Evolutionary conservation across 2,113 vertebrate species (phyloP).

Genomic region (Oceanites oceanicus): DNA sequence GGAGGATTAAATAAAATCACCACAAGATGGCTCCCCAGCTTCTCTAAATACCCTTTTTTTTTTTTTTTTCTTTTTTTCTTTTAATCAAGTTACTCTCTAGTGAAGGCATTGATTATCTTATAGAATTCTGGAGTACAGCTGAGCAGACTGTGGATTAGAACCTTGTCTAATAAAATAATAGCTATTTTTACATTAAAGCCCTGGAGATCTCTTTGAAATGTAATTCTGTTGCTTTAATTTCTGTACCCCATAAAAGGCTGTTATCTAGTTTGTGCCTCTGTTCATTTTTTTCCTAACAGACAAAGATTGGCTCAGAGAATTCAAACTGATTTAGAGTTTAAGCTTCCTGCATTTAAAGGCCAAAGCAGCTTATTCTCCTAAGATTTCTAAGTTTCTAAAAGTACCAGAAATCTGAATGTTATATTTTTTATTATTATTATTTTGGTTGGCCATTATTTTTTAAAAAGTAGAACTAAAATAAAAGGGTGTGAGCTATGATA

Average conservation of each 20-base stretch:
- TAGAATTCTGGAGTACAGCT: slow-evolving; percentile 55
- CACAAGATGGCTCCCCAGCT: slow-evolving; percentile 66
- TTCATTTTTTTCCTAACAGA: slow-evolving; percentile 11
- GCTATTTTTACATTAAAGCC: slow-evolving; percentile 75
- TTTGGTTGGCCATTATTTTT: neutral
- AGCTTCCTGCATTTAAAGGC: slow-evolving; percentile 53
- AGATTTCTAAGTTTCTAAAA: slow-evolving; percentile 34
- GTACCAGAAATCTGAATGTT: slow-evolving; percentile 9
- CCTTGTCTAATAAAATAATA: slow-evolving; percentile 74
- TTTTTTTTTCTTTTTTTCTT: neutral
- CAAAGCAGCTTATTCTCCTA: slow-evolving; percentile 55
- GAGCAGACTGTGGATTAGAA: slow-evolving; percentile 66
- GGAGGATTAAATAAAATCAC: slow-evolving; percentile 12
- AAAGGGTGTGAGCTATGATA: neutral
- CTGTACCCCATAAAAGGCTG: slow-evolving; percentile 66
- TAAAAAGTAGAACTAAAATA: neutral
- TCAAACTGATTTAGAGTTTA: slow-evolving; percentile 66
- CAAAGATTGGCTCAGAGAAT: slow-evolving; percentile 57
- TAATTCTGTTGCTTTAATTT: slow-evolving; percentile 74
- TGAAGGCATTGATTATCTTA: slow-evolving; percentile 66
- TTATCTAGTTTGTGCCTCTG: slow-evolving; percentile 68
- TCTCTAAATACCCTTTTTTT: neutral
- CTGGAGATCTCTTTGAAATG: slow-evolving; percentile 68
- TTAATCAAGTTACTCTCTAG: slow-evolving; percentile 13
- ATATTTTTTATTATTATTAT: neutral